Conservation (phyloP, 1,140 invertebrate genomes). For the Drosophila setifemur region DNA sequence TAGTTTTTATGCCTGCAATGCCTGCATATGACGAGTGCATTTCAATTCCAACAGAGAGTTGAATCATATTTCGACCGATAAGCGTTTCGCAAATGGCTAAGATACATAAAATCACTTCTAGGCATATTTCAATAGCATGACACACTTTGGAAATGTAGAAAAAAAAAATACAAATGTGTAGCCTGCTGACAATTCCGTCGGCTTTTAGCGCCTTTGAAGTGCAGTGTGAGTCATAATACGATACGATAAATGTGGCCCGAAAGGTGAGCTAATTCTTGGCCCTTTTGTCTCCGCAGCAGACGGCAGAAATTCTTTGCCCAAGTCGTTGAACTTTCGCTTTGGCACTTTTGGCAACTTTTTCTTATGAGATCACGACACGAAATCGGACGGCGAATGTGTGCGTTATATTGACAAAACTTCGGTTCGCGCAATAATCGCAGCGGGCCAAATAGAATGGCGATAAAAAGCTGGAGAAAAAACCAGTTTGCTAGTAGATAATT, state of each 20-base stretch:
- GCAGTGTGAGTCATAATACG: constrained; percentile 13
- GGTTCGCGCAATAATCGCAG: constrained; percentile 31
- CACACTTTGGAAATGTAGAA: constrained; percentile 5
- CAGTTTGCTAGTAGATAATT: constrained; percentile 50
- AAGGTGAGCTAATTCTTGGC: constrained; percentile 36
- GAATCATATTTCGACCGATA: constrained; percentile 13
- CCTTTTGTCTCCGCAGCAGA: constrained; percentile 28
- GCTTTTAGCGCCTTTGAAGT: constrained; percentile 10
- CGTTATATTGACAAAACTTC: constrained; percentile 67
- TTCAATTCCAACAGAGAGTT: constrained; percentile 1
- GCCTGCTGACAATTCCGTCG: not conserved
- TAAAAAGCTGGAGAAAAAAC: constrained; percentile 44
- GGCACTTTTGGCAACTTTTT: constrained; percentile 59
- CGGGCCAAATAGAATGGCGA: constrained; percentile 40
- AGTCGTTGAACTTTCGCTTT: constrained; percentile 65
- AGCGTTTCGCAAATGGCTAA: not conserved
- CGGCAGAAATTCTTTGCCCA: constrained; percentile 22
- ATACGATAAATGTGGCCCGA: not conserved
- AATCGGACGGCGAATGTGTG: constrained; percentile 36
- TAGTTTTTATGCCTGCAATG: constrained; percentile 15
- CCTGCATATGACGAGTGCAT: constrained; percentile 19
- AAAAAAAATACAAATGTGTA: too few species aligned
- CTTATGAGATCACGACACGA: constrained; percentile 71
- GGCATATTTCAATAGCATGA: constrained; percentile 14
- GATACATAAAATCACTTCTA: constrained; percentile 2